Evolutionary conservation across 2,113 vertebrate species (phyloP), one percentile per base, ranked within the genome.

Genomic region (Glaucidium brasilianum): DNA sequence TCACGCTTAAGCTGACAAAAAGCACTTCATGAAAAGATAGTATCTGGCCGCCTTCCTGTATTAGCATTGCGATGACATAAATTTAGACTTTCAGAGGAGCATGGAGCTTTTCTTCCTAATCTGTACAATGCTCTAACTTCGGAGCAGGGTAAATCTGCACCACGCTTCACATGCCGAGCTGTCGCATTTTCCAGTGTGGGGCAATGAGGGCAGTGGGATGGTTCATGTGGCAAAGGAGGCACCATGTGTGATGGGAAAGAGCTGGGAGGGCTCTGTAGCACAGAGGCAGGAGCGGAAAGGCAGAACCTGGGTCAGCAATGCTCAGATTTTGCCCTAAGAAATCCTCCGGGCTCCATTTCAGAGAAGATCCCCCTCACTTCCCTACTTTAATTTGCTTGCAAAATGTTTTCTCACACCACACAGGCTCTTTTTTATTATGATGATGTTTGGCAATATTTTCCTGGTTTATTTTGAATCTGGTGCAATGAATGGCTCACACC

Each of bases 381-480:
- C 62, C 37, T 59, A 17, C 77, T 90, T 85, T 74, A 90, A 37
- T 50, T 52, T 84, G 32, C 39, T 88, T 3, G 3, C 43, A 55
- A 78, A 82, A 25, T 41, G 12, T 71, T 91, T 89, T 94, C 73
- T 89, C 60, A 87, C 63, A 84, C 14, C 17, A 27, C 34, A 23
- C 10, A 93, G 26, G 9, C 21, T 64, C 17, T 26, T 85, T 83
- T 13, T 53, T 83, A 35, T 77, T 85, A 27, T 47, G 69, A 29
- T 66, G 63, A 26, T 55, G 71, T 21, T 83, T 76, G 45, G 68
- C 41, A 88, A 32, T 80, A 74, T 67, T 88, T 90, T 83, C 59
- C 59, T 80, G 60, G 23, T 88, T 92, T 86, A 63, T 93, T 95
- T 95, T 86, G 23, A 83, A 62, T 95, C 80, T 77, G 19, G 23